These are phyloP conservation scores for Belonocnema kinseyi DNA, from an alignment of 1,140 invertebrate genomes.

Conservation along the genomic window DNA sequence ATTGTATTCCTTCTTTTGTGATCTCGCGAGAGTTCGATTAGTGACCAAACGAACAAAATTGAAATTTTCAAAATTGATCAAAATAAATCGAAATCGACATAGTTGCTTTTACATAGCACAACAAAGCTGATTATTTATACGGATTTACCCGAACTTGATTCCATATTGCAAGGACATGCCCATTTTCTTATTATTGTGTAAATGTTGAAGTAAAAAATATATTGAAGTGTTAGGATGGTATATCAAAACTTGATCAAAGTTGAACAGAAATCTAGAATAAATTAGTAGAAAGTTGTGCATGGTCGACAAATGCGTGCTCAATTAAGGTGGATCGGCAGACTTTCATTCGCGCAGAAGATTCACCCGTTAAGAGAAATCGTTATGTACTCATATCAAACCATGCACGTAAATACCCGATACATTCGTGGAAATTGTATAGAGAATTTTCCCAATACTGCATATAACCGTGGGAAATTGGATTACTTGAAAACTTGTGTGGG, in stretches of 20 bases:
- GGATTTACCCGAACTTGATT: no score
- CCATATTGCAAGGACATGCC: no score
- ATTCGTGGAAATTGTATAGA: not conserved
- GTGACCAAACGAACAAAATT: no score
- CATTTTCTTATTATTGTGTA: no score
- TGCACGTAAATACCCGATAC: conserved; percentile 17
- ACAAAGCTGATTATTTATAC: no score
- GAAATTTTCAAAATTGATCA: no score
- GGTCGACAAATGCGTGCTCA: conserved; percentile 33
- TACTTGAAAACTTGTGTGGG: conserved; percentile 41
- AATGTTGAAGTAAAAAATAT: no score
- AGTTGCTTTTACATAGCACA: no score
- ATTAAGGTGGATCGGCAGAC: conserved; percentile 57
- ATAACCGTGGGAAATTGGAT: conserved; percentile 54
- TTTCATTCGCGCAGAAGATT: conserved; percentile 45
- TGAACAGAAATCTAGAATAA: not conserved
- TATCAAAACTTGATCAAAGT: conserved; percentile 1
- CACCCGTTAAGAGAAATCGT: conserved; percentile 51
- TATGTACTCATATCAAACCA: conserved; percentile 30
- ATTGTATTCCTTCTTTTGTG: no score
- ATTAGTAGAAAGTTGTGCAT: conserved; percentile 34
- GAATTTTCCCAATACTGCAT: not conserved
- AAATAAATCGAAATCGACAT: no score
- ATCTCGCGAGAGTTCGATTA: no score
- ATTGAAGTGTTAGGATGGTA: not conserved